Evolutionary conservation across 2,888 invertebrate species (phyloP).

Genomic region (Chloromyia formosa): DNA sequence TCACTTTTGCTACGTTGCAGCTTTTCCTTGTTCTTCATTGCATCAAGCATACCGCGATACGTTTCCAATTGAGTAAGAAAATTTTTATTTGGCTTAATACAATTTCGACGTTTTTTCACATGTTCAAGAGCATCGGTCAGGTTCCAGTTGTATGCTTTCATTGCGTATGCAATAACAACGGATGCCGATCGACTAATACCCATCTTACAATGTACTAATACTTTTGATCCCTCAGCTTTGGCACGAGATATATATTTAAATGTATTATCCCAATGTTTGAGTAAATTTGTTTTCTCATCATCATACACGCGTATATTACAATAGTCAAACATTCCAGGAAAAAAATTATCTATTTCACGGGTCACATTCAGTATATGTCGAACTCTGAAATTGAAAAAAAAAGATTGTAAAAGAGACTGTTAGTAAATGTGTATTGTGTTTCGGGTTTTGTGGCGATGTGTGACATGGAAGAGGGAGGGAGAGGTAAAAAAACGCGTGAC

Average conservation of each 20-base stretch:
- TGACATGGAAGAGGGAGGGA: too few relatives aligned
- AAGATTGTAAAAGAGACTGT: too few relatives aligned
- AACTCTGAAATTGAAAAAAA: slow-evolving; percentile 74
- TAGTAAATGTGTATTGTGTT: too few relatives aligned
- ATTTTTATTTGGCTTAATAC: slow-evolving; percentile 95
- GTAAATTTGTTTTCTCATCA: slow-evolving; percentile 93
- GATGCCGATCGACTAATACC: slow-evolving; percentile 98
- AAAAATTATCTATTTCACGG: slow-evolving; percentile 98
- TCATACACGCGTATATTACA: slow-evolving; percentile 97
- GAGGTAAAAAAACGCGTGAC: too few relatives aligned
- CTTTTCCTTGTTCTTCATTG: slow-evolving; percentile 94
- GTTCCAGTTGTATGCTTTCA: slow-evolving; percentile 97
- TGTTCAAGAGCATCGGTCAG: slow-evolving; percentile 87
- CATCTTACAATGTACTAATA: slow-evolving; percentile 99
- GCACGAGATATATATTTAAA: slow-evolving; percentile 96
- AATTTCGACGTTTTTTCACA: slow-evolving; percentile 89
- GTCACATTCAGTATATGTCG: slow-evolving; percentile 97
- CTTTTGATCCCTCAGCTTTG: slow-evolving; percentile 88
- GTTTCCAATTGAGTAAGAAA: slow-evolving; percentile 94
- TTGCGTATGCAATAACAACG: slow-evolving; percentile 97
- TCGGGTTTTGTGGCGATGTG: too few relatives aligned
- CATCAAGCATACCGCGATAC: slow-evolving; percentile 95
- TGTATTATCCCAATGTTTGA: slow-evolving; percentile 98
- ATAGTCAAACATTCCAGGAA: slow-evolving; percentile 96
- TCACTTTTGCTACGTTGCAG: slow-evolving; percentile 93